Evolutionary conservation across 1,140 invertebrate genomes (phyloP), one percentile per base, ranked within the genome.

Genomic region (Hylyphantes graminicola): DNA sequence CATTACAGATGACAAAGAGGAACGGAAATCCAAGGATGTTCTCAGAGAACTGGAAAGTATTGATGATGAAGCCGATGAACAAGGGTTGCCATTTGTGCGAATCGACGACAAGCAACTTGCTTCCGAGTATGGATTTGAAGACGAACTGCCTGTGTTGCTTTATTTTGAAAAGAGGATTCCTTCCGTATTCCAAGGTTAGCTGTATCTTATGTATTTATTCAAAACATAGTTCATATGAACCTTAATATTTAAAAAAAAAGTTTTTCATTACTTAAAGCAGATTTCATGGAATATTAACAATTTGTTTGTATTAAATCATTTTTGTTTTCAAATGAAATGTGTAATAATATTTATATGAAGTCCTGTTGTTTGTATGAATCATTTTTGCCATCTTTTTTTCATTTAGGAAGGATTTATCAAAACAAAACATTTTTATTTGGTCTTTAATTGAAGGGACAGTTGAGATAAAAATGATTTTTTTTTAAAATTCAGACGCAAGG

Each of bases 91-190:
- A 89, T 97, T 98, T 90, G 96, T 97, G 5, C 97, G 97, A 90
- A 96, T 97, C 86, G 88, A 89, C 76, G 87, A 95, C 97, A 86
- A 96, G 95, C 89, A 94, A 96, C 90, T 97, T 93, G 87, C 96
- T 95, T 65, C 95, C 97, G 72, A 90, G 63, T 94, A 96, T 88
- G 95, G 95, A 79, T 95, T 83, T 77, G 87, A 88, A 7, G 51
- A 95, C 88, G 91, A 93, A 83, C 89, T 96, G 51, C 96, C 96
- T 68, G 92, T 94, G 65, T 94, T 98, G 85, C 95, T 98, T 77
- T 97, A 97, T 90, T 98, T 97, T 90, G 96, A 98, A 90, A 96
- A 96, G 88, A 93, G 95, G 89, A 94, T 97, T 89, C 96, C 96
- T 83, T 96, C 95, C 90, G 92, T 97, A 87, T 98, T 96, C 89